phyloP scores from a whole-genome alignment of 30 jellyfish, hydroid and myxozoan genomes.

The Rhopilema esculentum region DNA sequence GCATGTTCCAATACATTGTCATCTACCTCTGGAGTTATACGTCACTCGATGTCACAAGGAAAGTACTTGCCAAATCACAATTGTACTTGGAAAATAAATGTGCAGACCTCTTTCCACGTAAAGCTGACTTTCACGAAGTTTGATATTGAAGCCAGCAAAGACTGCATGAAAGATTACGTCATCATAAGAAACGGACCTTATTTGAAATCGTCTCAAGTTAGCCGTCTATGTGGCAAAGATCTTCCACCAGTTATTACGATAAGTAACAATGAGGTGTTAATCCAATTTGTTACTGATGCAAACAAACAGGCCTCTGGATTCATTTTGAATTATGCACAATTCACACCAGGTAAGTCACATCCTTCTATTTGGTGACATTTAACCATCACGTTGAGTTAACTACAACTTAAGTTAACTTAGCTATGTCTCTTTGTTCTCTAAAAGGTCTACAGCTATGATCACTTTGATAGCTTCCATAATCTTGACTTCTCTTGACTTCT shows the following conservation, averaged over 20 bases:
- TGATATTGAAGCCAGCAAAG: constrained; percentile 6
- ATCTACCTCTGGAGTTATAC: neutral
- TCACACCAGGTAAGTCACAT: neutral
- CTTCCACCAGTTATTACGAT: neutral
- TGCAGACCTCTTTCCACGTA: neutral
- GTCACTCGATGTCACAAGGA: neutral
- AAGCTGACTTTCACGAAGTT: neutral
- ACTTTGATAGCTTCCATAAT: too few species aligned
- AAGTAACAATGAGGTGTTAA: neutral
- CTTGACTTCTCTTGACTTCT: too few species aligned
- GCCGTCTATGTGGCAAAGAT: neutral
- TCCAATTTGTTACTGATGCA: constrained; percentile 7
- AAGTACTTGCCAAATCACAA: constrained; percentile 23
- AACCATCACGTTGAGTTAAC: neutral
- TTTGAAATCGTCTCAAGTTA: neutral
- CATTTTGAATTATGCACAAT: neutral
- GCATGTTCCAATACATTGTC: neutral
- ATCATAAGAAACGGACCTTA: constrained; percentile 4
- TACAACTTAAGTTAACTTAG: too few species aligned
- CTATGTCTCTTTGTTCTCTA: too few species aligned
- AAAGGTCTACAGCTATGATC: too few species aligned
- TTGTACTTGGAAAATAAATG: neutral
- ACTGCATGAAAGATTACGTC: constrained; percentile 1
- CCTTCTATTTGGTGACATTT: neutral
- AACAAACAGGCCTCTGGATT: constrained; percentile 4